Percentiles rank a stretch among this genome's conserved stretches.
These are phyloP conservation scores for Sarcoramphus papa DNA, from an alignment of 2,797 vertebrate genomes.

Conservation along the genomic window DNA sequence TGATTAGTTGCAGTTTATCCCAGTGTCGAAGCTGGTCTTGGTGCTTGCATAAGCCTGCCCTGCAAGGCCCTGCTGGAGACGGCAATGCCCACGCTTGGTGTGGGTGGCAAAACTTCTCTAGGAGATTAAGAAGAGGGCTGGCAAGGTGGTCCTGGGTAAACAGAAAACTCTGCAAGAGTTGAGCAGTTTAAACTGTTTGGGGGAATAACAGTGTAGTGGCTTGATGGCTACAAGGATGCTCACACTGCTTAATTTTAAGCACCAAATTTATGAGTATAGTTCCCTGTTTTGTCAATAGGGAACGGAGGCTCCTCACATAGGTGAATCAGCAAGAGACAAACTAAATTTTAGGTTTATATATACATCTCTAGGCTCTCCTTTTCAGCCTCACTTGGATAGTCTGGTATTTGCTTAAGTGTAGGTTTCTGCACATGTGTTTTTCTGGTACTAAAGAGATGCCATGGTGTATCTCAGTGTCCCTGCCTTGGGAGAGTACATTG, in stretches of 20 bases:
- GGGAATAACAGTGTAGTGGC: background rate
- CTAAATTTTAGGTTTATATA: background rate
- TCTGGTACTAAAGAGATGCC: background rate
- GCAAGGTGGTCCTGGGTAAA: background rate
- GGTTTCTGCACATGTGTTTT: background rate
- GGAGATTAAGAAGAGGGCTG: background rate
- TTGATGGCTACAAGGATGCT: background rate
- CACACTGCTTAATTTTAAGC: background rate
- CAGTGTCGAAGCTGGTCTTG: background rate
- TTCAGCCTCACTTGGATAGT: background rate
- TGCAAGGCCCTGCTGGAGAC: background rate
- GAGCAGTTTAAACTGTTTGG: background rate
- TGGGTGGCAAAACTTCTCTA: background rate
- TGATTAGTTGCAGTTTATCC: slow-evolving; percentile 40
- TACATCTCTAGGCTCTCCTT: background rate
- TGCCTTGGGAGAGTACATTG: background rate
- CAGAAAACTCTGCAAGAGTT: background rate
- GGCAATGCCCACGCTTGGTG: rapidly evolving
- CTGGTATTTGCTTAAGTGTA: background rate
- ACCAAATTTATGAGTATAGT: background rate
- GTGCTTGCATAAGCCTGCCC: background rate
- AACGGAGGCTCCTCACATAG: background rate
- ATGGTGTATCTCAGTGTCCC: background rate
- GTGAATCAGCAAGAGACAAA: background rate
- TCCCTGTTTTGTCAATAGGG: background rate